A percentile compares a stretch with the other conserved stretches of the same genome.
phyloP scores from a whole-genome alignment of 2,797 vertebrate species.

The Pygocentrus nattereri region DNA sequence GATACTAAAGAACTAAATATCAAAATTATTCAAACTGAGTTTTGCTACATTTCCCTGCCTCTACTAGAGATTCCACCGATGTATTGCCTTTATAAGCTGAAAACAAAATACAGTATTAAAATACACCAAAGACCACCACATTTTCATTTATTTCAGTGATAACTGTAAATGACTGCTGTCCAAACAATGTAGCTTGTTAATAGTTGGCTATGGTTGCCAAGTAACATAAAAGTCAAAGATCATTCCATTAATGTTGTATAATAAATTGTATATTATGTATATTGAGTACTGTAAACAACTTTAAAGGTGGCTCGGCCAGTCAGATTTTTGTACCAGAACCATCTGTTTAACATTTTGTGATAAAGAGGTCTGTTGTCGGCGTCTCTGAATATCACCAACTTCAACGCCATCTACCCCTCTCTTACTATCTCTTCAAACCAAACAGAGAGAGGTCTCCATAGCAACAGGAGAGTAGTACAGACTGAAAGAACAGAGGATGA shows the following conservation, averaged over 20 bases:
- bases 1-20: neutral
- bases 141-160: no score
- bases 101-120: no score
- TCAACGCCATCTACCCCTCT: neutral
- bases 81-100: no score
- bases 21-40: neutral
- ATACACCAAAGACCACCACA: no score
- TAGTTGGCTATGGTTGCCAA: no score
- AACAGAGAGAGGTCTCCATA: slow-evolving; percentile 73
- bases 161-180: no score
- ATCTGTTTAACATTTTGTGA: neutral
- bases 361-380: neutral
- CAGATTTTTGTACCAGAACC: neutral
- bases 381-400: slow-evolving; percentile 17
- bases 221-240: no score
- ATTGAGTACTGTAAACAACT: neutral
- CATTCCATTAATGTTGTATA: no score
- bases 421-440: slow-evolving; percentile 21
- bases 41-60: no score
- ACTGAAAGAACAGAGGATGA: slow-evolving; percentile 56
- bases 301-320: neutral
- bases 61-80: neutral
- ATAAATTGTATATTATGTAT: no score
- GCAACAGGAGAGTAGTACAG: slow-evolving; percentile 73
- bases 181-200: no score